Evolutionary conservation across 2,113 vertebrate genomes (phyloP).

Genomic region (Phylloscopus trochilus): DNA sequence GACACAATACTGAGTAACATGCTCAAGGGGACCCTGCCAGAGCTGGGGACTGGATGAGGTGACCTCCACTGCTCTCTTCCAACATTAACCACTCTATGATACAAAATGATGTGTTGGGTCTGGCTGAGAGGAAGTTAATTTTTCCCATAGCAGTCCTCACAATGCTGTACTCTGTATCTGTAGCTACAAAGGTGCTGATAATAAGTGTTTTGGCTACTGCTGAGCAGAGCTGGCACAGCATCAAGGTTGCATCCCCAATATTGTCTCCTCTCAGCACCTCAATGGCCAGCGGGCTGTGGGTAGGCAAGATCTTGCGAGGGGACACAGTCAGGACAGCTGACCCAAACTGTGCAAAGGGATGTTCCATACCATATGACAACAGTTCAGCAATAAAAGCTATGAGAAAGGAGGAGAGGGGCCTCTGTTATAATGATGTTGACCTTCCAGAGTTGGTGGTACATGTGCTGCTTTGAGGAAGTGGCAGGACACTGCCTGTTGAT

Average conservation of each 20-base stretch:
- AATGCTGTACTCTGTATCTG: neutral
- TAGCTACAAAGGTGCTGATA: neutral
- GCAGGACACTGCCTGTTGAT: neutral
- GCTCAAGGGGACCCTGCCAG: neutral
- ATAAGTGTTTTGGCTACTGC: neutral
- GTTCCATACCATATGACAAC: neutral
- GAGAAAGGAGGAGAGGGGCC: neutral
- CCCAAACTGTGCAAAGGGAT: neutral
- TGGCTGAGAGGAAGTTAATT: neutral
- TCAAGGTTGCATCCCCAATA: neutral
- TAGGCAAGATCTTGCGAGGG: neutral
- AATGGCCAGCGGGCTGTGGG: neutral
- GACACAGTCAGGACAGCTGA: neutral
- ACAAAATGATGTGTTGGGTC: neutral
- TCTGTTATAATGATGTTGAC: neutral
- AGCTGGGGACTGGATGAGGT: neutral
- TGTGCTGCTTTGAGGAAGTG: neutral
- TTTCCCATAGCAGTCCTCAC: neutral
- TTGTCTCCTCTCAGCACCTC: neutral
- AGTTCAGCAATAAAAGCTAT: neutral
- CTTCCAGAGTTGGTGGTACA: fast-evolving
- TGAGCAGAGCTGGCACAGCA: neutral
- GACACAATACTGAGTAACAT: neutral
- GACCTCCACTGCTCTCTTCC: neutral
- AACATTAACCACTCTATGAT: neutral